phyloP scores from a whole-genome alignment of 92 coral and sea anemone species.

The Chrysogorgia sp. region DNA sequence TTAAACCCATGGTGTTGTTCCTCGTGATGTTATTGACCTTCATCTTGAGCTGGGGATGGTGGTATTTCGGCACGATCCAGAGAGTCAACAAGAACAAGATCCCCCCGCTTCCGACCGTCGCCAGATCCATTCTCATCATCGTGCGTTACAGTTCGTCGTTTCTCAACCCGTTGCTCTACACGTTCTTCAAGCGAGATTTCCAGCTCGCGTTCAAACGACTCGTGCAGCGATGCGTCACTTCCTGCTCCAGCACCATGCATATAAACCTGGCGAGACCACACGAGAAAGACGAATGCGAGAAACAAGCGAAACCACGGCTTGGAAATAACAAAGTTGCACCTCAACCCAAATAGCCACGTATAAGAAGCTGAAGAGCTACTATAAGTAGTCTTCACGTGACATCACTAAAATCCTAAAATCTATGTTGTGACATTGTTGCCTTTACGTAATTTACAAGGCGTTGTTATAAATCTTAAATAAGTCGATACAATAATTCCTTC shows the following conservation, averaged over 20 bases:
- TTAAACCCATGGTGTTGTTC: constrained; percentile 1
- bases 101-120: neutral
- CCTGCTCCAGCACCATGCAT: neutral
- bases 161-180: constrained; percentile 34
- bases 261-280: neutral
- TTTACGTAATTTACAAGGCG: too few species aligned
- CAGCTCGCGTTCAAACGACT: neutral
- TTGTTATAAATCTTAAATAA: too few species aligned
- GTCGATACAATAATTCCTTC: too few species aligned
- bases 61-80: constrained; percentile 21
- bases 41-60: constrained; percentile 35
- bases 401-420: too few species aligned
- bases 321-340: neutral
- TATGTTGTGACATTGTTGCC: too few species aligned
- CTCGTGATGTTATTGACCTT: constrained; percentile 5
- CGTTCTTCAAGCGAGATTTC: constrained; percentile 23
- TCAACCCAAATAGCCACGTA: neutral
- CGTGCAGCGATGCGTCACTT: neutral
- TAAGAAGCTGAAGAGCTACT: neutral
- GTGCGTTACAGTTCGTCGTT: constrained; percentile 35
- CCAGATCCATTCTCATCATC: constrained; percentile 8
- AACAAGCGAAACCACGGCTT: neutral
- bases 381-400: too few species aligned
- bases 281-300: neutral
- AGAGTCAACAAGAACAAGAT: neutral